phyloP scores from a whole-genome alignment of 2,797 vertebrate genomes.

The Periophthalmus magnuspinnatus region DNA sequence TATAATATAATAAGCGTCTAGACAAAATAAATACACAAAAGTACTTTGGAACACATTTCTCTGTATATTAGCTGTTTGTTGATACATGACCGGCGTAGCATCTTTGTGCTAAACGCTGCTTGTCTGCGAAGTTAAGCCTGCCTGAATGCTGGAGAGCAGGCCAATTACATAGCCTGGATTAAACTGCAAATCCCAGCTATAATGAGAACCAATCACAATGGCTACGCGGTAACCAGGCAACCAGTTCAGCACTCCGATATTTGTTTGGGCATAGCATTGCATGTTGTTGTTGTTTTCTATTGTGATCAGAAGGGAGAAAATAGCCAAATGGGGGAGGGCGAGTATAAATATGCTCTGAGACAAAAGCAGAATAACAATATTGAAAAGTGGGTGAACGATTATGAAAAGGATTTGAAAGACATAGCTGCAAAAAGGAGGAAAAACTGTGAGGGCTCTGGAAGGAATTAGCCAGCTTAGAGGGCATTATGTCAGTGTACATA shows the following conservation, averaged over 20 bases:
- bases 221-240: constrained; percentile 77
- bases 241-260: constrained; percentile 49
- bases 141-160: constrained; percentile 63
- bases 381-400: constrained; percentile 55
- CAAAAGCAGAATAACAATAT: constrained; percentile 44
- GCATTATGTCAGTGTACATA: constrained; percentile 85
- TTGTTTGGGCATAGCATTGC: constrained; percentile 45
- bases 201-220: constrained; percentile 74
- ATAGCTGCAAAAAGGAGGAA: constrained; percentile 47
- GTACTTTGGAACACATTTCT: constrained; percentile 1
- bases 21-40: background rate
- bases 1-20: background rate
- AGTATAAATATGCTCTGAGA: constrained; percentile 39
- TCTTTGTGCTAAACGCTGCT: constrained; percentile 41
- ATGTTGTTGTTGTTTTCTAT: constrained; percentile 55
- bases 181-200: constrained; percentile 70
- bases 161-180: constrained; percentile 73
- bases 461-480: constrained; percentile 84
- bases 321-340: constrained; percentile 8
- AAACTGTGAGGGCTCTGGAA: constrained; percentile 66
- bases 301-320: constrained; percentile 35
- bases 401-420: constrained; percentile 32
- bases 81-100: constrained; percentile 45
- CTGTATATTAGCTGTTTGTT: constrained; percentile 46
- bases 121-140: constrained; percentile 59